Conservation (phyloP, 2,888 invertebrate genomes). For the Orchesellides sinensis region DNA sequence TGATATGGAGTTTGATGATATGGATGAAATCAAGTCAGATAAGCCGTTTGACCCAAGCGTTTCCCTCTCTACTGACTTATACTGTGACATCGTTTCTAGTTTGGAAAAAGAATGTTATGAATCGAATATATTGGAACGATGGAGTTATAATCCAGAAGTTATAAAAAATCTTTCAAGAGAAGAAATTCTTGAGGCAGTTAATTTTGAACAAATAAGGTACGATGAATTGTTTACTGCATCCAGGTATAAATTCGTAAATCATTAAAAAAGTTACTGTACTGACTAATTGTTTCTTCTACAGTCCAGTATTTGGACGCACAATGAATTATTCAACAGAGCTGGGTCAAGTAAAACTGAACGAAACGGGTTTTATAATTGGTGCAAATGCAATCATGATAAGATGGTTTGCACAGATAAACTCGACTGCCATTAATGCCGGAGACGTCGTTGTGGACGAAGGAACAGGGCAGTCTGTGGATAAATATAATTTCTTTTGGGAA, state of each 20-base stretch:
- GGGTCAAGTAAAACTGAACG: conserved; percentile 80
- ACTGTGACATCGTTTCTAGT: conserved; percentile 71
- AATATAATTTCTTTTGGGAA: conserved; percentile 70
- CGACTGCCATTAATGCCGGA: conserved; percentile 82
- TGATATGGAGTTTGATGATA: conserved; percentile 38
- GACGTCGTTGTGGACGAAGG: conserved; percentile 85
- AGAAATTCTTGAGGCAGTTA: conserved; percentile 75
- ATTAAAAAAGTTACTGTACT: not conserved
- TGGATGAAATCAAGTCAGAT: conserved; percentile 1
- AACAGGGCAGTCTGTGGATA: conserved; percentile 84
- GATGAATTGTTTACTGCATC: not conserved
- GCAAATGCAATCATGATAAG: conserved; percentile 82
- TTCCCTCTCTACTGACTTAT: conserved; percentile 64
- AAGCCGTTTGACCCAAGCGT: conserved; percentile 70
- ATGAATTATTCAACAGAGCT: conserved; percentile 82
- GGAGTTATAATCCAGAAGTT: conserved; percentile 74
- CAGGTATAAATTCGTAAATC: not conserved
- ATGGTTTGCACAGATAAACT: conserved; percentile 81
- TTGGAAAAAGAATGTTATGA: conserved; percentile 75
- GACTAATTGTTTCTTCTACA: conserved; percentile 76
- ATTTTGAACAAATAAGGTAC: conserved; percentile 72
- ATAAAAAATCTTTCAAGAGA: conserved; percentile 72
- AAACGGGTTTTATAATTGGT: conserved; percentile 81
- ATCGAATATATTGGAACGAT: conserved; percentile 75
- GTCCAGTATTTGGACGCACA: conserved; percentile 83